Base-by-base conservation (phyloP, 2,888 invertebrate species). In the Corbicula japonica region DNA sequence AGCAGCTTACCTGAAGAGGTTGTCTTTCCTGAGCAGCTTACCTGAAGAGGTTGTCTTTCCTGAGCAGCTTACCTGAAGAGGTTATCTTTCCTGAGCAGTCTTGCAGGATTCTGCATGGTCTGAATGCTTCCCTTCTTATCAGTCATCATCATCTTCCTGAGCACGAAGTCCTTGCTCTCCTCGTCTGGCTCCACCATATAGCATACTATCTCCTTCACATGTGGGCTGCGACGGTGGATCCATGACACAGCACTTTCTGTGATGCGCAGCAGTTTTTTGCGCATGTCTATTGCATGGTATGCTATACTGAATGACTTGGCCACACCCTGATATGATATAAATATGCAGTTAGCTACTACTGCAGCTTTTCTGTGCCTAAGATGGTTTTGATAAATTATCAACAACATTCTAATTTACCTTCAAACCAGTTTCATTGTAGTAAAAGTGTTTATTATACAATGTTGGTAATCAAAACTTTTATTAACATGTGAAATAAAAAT, bases 291-390 rank as follows among this genome's bases (percentile, higher is more conserved):
- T 46, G 88, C 86, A 76, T 93, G 93, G 80, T 92, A 93, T 12
- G 93, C 91, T 61, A 92, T 91, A 80, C 93, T 93, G 86, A 93
- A 93, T 1, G 92, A 85, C 69, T 92, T 92, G 21, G 93, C 90
- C n/a, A 93, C 88, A 50, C 93, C 93, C 93, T 93, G 80, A 0
- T 76, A n/a, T n/a, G n/a, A n/a, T n/a, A n/a, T n/a, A n/a, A n/a
- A n/a, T n/a, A n/a, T n/a, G n/a, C n/a, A n/a, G n/a, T n/a, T n/a
- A n/a, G n/a, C n/a, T n/a, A n/a, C n/a, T n/a, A n/a, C n/a, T n/a
- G n/a, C n/a, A n/a, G n/a, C n/a, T n/a, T n/a, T n/a, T n/a, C n/a
- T n/a, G n/a, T n/a, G n/a, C n/a, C n/a, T n/a, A n/a, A n/a, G n/a
- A n/a, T n/a, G n/a, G n/a, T n/a, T n/a, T n/a, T n/a, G n/a, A n/a